phyloP scores from a whole-genome alignment of 2,888 invertebrate genomes.

The Siphonodentalium dalli region DNA sequence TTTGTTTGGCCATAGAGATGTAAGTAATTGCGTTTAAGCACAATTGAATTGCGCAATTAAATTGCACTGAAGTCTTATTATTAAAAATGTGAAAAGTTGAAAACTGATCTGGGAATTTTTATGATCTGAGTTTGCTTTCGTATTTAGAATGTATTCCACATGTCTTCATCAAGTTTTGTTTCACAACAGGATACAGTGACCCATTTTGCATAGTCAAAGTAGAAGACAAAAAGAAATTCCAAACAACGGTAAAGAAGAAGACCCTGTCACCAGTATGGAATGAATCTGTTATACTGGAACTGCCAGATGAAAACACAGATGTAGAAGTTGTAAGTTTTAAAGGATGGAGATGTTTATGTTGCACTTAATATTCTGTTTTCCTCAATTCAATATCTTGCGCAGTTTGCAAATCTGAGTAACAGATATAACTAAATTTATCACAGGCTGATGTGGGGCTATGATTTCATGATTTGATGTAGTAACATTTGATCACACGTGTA shows the following conservation, averaged over 20 bases:
- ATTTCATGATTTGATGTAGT: too few relatives aligned
- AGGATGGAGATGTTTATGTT: neutral
- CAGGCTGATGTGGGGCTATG: too few relatives aligned
- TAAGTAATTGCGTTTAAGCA: too few relatives aligned
- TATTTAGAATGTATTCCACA: neutral
- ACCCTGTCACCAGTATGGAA: constrained; percentile 70
- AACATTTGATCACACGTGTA: too few relatives aligned
- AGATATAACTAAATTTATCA: too few relatives aligned
- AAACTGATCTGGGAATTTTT: too few relatives aligned
- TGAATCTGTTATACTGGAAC: constrained; percentile 68
- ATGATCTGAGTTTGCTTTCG: neutral
- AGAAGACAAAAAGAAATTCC: constrained; percentile 68
- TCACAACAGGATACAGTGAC: constrained; percentile 67
- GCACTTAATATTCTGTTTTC: neutral
- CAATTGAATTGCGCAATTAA: too few relatives aligned
- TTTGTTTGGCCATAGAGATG: too few relatives aligned
- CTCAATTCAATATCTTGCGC: too few relatives aligned
- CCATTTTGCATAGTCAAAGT: constrained; percentile 69
- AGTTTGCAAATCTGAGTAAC: too few relatives aligned
- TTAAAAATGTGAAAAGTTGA: too few relatives aligned
- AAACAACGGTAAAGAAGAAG: constrained; percentile 69
- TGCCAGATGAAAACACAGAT: constrained; percentile 64
- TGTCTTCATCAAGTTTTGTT: neutral
- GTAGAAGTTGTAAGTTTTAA: constrained; percentile 67
- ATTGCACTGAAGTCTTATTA: too few relatives aligned